Conservation (phyloP, 2,888 invertebrate genomes). For the Diachrysia chrysitis region DNA sequence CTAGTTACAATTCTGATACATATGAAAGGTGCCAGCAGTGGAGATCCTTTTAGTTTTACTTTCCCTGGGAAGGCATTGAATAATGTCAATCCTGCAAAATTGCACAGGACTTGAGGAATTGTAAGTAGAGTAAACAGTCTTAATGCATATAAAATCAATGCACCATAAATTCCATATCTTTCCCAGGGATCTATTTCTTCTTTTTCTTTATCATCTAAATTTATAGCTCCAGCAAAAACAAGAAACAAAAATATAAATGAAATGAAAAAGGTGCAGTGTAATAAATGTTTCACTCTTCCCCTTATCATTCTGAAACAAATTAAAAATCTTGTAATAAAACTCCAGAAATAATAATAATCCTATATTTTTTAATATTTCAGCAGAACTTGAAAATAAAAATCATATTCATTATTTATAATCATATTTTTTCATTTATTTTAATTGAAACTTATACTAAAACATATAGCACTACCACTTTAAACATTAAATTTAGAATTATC, state of each 20-base stretch:
- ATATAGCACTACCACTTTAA: too few relatives aligned
- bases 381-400: too few relatives aligned
- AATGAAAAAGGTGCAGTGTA: slow-evolving; percentile 94
- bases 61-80: slow-evolving; percentile 99
- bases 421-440: too few relatives aligned
- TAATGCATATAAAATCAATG: slow-evolving; percentile 93
- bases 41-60: slow-evolving; percentile 96
- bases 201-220: slow-evolving; percentile 88
- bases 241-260: slow-evolving; percentile 93
- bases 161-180: slow-evolving; percentile 93
- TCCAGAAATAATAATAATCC: too few relatives aligned
- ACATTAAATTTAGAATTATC: background rate
- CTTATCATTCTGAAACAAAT: slow-evolving; percentile 87
- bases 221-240: slow-evolving; percentile 90
- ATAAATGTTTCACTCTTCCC: slow-evolving; percentile 93
- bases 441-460: too few relatives aligned
- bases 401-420: too few relatives aligned
- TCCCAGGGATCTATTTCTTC: slow-evolving; percentile 93
- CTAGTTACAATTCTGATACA: slow-evolving; percentile 98
- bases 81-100: slow-evolving; percentile 95
- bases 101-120: slow-evolving; percentile 96
- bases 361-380: too few relatives aligned
- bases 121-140: slow-evolving; percentile 95
- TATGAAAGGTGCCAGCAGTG: slow-evolving; percentile 97
- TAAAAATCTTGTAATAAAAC: background rate